These are phyloP conservation scores for Fissipunctia ypsillon DNA, from an alignment of 2,888 invertebrate species.

Conservation along the genomic window DNA sequence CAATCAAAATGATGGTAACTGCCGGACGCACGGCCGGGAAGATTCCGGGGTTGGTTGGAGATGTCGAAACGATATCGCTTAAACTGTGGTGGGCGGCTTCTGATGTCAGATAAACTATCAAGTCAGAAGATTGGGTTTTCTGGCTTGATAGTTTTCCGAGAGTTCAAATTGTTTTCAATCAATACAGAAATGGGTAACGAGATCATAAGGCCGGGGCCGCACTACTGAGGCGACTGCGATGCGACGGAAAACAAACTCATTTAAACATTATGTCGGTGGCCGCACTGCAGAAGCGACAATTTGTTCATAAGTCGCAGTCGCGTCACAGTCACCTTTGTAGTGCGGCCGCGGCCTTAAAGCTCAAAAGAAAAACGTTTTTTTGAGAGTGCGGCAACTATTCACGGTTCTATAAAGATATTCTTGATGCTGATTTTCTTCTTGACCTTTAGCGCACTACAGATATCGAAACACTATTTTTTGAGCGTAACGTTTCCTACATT, in stretches of 20 bases:
- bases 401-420: background rate
- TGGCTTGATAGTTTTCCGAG: background rate
- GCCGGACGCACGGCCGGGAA: slow-evolving; percentile 77
- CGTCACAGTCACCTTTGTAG: no score
- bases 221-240: no score
- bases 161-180: background rate
- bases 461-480: background rate
- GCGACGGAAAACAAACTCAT: no score
- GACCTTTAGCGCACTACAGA: no score
- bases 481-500: no score
- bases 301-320: no score
- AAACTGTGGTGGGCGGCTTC: background rate
- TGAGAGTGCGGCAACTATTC: background rate
- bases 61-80: slow-evolving; percentile 48
- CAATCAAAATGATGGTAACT: slow-evolving; percentile 87
- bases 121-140: background rate
- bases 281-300: no score
- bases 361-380: background rate
- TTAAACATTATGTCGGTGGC: no score
- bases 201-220: no score
- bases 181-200: no score
- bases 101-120: background rate
- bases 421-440: background rate
- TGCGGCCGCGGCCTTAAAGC: no score
- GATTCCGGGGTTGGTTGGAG: slow-evolving; percentile 73